Percentiles rank a stretch among this genome's conserved stretches.
phyloP scores from a whole-genome alignment of 2,797 vertebrate genomes.

The Sebastes nivosus region DNA sequence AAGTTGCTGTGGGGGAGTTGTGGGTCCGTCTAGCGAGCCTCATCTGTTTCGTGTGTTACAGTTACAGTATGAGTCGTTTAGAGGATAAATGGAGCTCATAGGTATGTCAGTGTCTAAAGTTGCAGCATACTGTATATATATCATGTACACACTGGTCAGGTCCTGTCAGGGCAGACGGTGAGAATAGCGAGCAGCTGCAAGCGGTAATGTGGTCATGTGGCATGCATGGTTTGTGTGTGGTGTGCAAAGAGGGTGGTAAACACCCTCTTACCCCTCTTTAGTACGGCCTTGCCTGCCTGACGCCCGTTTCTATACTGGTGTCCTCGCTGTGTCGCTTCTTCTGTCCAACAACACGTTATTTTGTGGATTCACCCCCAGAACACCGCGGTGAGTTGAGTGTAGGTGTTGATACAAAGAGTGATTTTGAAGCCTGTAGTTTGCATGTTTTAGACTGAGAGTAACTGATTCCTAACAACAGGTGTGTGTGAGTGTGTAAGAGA shows the following conservation, averaged over 20 bases:
- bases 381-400: conserved; percentile 10
- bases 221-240: conserved; percentile 44
- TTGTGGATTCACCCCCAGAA: conserved; percentile 24
- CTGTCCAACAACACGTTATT: neutral
- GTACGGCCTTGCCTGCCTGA: conserved; percentile 51
- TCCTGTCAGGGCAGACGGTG: conserved; percentile 66
- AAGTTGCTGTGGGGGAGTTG: neutral
- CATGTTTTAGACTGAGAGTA: neutral
- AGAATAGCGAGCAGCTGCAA: conserved; percentile 74
- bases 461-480: conserved; percentile 1
- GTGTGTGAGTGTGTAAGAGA: neutral
- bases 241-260: conserved; percentile 50
- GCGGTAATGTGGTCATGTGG: conserved; percentile 67
- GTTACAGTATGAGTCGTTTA: conserved; percentile 3
- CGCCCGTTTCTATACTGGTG: conserved; percentile 19
- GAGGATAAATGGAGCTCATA: conserved; percentile 39
- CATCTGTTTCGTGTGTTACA: conserved; percentile 12
- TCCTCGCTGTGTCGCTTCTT: neutral
- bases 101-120: conserved; percentile 52
- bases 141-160: conserved; percentile 24
- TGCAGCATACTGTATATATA: conserved; percentile 48
- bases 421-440: neutral
- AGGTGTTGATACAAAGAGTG: neutral
- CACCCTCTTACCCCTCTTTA: conserved; percentile 61
- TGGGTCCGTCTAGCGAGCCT: neutral